phyloP scores from a whole-genome alignment of 2,888 invertebrate species.

The Chaitophorus viminalis region DNA sequence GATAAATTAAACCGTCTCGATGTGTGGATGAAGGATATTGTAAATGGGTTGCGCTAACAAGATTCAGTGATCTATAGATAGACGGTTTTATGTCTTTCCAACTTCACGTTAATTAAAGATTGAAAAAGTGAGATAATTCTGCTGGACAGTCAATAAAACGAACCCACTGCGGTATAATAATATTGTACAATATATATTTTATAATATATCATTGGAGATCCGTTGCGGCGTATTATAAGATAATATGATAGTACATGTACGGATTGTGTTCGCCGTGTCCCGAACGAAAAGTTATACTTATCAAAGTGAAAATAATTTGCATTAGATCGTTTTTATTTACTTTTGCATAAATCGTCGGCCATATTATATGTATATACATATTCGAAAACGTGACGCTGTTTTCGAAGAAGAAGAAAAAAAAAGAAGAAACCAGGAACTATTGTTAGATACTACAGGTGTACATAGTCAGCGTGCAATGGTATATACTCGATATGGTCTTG shows the following conservation, averaged over 20 bases:
- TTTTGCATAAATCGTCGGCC: too few species aligned
- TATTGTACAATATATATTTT: too few species aligned
- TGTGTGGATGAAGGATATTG: background rate
- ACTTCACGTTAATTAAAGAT: background rate
- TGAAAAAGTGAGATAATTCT: background rate
- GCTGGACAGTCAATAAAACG: background rate
- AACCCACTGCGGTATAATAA: background rate
- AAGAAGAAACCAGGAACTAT: background rate
- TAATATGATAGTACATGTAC: too few species aligned
- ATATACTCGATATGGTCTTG: background rate
- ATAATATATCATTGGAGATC: too few species aligned
- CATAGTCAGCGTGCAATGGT: background rate
- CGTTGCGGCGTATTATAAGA: too few species aligned
- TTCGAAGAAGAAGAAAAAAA: too few species aligned
- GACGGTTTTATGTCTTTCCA: background rate
- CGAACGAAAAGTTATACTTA: too few species aligned
- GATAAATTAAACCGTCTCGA: background rate
- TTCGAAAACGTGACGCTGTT: background rate
- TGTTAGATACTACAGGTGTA: too few species aligned
- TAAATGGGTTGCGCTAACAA: background rate
- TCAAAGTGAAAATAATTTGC: too few species aligned
- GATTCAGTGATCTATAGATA: background rate
- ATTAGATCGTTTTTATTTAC: too few species aligned
- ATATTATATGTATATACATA: background rate
- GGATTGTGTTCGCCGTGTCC: too few species aligned